A percentile compares a stretch with the other conserved stretches of the same genome.
phyloP scores from a whole-genome alignment of 2,113 vertebrate genomes.

The Telmatochromis bifrenatus region DNA sequence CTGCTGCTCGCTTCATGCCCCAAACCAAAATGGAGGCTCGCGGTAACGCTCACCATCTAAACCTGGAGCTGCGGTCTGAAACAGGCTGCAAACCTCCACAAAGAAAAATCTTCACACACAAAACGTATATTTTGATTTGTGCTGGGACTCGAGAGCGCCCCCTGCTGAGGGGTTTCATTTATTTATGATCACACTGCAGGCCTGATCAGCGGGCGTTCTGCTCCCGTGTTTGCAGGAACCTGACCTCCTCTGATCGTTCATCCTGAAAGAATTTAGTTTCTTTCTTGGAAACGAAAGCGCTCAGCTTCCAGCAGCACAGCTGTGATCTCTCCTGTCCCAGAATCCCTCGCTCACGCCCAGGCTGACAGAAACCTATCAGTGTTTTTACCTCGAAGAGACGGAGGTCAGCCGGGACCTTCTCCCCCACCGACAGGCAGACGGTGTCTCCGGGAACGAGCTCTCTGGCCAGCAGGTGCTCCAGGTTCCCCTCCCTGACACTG shows the following conservation, averaged over 20 bases:
- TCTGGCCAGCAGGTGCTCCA: conserved; percentile 88
- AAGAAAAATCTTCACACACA: neutral
- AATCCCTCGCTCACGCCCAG: neutral
- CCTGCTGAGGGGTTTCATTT: neutral
- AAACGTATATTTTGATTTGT: fast-evolving
- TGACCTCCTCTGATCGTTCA: neutral
- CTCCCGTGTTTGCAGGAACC: neutral
- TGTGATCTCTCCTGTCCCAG: neutral
- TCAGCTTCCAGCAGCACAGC: neutral
- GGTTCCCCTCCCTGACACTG: conserved; percentile 83
- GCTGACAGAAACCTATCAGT: fast-evolving
- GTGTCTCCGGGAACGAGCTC: conserved; percentile 97
- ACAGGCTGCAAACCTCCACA: neutral
- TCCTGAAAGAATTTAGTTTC: neutral
- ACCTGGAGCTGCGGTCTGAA: neutral
- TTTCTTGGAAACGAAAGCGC: neutral
- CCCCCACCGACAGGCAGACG: conserved; percentile 89
- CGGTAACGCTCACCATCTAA: neutral
- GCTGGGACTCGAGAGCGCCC: neutral
- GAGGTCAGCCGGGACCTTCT: conserved; percentile 93
- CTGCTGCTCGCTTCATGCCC: neutral
- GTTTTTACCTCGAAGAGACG: conserved; percentile 86
- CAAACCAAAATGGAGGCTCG: neutral
- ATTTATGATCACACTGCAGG: neutral
- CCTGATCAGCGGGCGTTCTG: neutral